phyloP scores from a whole-genome alignment of 2,888 invertebrate species.

The Drosophila heteroneura region DNA sequence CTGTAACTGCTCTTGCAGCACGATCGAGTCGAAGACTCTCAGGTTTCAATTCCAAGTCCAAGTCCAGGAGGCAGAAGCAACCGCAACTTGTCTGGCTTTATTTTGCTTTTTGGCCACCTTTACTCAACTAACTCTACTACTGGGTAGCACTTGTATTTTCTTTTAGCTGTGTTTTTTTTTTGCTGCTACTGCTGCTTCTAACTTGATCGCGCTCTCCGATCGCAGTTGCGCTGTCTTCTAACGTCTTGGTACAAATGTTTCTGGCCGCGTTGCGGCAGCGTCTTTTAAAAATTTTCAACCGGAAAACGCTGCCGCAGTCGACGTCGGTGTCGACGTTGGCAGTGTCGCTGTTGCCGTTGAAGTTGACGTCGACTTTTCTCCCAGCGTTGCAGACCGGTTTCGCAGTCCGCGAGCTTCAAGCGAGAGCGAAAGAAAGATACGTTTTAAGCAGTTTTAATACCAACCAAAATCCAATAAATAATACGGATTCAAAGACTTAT shows the following conservation, averaged over 20 bases:
- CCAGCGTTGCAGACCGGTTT: constrained; percentile 63
- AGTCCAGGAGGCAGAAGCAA: constrained; percentile 31
- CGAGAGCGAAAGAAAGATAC: constrained; percentile 20
- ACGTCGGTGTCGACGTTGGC: constrained; percentile 5
- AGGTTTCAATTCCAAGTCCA: constrained; percentile 25
- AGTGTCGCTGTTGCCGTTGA: constrained; percentile 30
- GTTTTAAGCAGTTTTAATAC: constrained; percentile 18
- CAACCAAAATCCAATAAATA: not conserved
- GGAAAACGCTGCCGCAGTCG: constrained; percentile 61
- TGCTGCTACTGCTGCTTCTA: constrained; percentile 11
- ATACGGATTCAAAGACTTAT: constrained; percentile 1
- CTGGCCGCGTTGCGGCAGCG: constrained; percentile 84
- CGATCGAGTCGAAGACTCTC: constrained; percentile 28
- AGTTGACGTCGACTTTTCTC: constrained; percentile 59
- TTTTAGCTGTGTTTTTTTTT: constrained; percentile 17
- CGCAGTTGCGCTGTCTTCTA: constrained; percentile 80
- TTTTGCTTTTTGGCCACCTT: constrained; percentile 19
- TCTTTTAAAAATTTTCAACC: constrained; percentile 85
- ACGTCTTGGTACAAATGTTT: constrained; percentile 86
- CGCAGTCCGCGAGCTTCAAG: constrained; percentile 31
- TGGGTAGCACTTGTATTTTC: constrained; percentile 28
- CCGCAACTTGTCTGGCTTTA: constrained; percentile 11
- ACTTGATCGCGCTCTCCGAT: constrained; percentile 43
- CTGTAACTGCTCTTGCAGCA: constrained; percentile 70
- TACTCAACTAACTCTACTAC: constrained; percentile 10